Evolutionary conservation across 2,797 vertebrate genomes (phyloP).

Genomic region (Microctenopoma steveboyesi): DNA sequence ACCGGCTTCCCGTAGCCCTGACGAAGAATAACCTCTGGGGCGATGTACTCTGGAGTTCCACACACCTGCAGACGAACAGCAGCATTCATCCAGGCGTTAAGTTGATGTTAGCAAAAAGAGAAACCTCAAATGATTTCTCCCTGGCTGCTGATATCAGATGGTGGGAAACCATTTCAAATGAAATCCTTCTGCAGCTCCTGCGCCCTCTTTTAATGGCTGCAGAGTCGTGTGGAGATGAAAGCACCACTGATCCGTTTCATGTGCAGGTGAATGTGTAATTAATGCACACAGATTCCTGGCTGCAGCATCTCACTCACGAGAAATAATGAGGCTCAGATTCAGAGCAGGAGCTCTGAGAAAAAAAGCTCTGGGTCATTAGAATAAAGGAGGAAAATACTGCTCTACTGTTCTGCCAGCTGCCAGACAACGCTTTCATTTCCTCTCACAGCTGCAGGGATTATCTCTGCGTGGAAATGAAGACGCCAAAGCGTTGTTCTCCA

Average conservation of each 20-base stretch:
- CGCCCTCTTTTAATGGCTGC: too few relatives aligned
- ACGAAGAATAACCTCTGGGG: constrained; percentile 93
- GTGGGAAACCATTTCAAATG: too few relatives aligned
- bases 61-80: constrained; percentile 83
- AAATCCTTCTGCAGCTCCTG: too few relatives aligned
- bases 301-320: neutral
- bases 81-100: neutral
- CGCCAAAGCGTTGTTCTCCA: constrained; percentile 43
- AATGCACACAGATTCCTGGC: constrained; percentile 47
- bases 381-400: constrained; percentile 29
- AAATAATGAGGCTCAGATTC: constrained; percentile 66
- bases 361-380: constrained; percentile 36
- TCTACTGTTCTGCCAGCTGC: constrained; percentile 50
- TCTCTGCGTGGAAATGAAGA: constrained; percentile 55
- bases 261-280: constrained; percentile 61
- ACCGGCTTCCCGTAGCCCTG: constrained; percentile 96
- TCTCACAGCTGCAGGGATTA: constrained; percentile 30
- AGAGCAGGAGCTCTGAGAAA: constrained; percentile 35
- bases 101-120: neutral
- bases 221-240: constrained; percentile 54
- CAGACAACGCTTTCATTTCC: constrained; percentile 8
- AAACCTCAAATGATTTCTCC: too few relatives aligned
- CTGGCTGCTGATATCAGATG: too few relatives aligned
- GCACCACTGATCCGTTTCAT: constrained; percentile 53
- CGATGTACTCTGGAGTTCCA: constrained; percentile 96